Conservation (phyloP, 2,888 invertebrate genomes). For the Bembecia ichneumoniformis region DNA sequence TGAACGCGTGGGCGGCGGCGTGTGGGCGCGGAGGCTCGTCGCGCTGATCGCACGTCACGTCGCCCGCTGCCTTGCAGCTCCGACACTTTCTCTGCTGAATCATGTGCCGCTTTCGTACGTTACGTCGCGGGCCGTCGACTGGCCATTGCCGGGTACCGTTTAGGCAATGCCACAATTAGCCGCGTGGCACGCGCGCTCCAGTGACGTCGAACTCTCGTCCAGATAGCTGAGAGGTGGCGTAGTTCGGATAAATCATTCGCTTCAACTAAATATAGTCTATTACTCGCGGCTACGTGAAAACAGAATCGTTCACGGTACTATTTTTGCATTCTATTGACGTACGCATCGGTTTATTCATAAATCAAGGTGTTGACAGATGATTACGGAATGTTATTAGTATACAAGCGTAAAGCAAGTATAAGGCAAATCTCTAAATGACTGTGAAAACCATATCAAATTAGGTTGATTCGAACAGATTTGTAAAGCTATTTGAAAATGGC, state of each 20-base stretch:
- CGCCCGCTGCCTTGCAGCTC: not conserved
- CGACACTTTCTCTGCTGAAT: constrained; percentile 5
- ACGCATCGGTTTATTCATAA: not conserved
- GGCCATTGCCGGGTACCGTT: constrained; percentile 49
- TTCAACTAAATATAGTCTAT: constrained; percentile 44
- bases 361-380: too few species aligned
- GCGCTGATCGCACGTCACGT: constrained; percentile 10
- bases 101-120: constrained; percentile 36
- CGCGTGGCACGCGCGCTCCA: constrained; percentile 49
- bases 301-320: not conserved
- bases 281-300: constrained; percentile 39
- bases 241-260: constrained; percentile 49
- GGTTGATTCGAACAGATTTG: too few species aligned
- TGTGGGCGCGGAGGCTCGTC: constrained; percentile 55
- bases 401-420: too few species aligned
- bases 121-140: constrained; percentile 26
- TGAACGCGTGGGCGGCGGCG: constrained; percentile 27
- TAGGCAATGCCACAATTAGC: constrained; percentile 67
- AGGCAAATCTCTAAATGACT: too few species aligned
- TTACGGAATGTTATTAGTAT: too few species aligned
- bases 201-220: constrained; percentile 52
- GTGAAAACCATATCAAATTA: too few species aligned
- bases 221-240: constrained; percentile 56
- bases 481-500: too few species aligned
- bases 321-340: not conserved